Evolutionary conservation across 1,140 invertebrate genomes (phyloP).

Genomic region (Hyles vespertilio): DNA sequence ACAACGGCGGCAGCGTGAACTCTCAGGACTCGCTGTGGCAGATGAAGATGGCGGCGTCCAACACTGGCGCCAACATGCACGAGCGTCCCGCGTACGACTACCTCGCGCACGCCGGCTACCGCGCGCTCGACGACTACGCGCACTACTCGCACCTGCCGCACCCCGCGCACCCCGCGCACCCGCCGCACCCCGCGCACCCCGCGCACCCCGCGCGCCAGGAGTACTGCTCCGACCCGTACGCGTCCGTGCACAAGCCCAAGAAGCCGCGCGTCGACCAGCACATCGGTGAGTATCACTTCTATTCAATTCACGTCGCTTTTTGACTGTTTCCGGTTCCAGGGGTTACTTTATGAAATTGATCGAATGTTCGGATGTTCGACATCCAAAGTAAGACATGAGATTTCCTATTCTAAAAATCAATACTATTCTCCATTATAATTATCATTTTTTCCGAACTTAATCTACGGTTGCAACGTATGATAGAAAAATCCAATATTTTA

Average conservation of each 20-base stretch:
- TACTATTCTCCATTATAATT: too few species aligned
- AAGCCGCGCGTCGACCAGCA: slow-evolving; percentile 85
- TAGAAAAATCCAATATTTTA: background rate
- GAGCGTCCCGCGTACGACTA: slow-evolving; percentile 84
- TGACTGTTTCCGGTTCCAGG: background rate
- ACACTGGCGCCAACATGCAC: slow-evolving; percentile 70
- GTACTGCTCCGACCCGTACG: slow-evolving; percentile 90
- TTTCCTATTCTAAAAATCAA: background rate
- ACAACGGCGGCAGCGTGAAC: slow-evolving; percentile 94
- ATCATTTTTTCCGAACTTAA: too few species aligned
- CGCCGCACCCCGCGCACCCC: slow-evolving; percentile 22
- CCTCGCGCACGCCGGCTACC: slow-evolving; percentile 86
- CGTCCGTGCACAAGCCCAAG: slow-evolving; percentile 90
- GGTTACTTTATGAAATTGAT: too few species aligned
- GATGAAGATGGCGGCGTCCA: slow-evolving; percentile 89
- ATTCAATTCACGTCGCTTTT: background rate
- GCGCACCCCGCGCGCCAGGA: slow-evolving; percentile 83
- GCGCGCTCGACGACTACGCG: slow-evolving; percentile 89
- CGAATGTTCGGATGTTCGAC: too few species aligned
- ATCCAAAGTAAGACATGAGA: too few species aligned
- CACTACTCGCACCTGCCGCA: slow-evolving; percentile 86
- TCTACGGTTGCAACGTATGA: too few species aligned
- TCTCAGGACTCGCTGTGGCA: slow-evolving; percentile 97
- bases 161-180: slow-evolving; percentile 57
- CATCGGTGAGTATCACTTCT: slow-evolving; percentile 78